Evolutionary conservation across 2,888 invertebrate species (phyloP).

Genomic region (Lacanobia wlatinum): DNA sequence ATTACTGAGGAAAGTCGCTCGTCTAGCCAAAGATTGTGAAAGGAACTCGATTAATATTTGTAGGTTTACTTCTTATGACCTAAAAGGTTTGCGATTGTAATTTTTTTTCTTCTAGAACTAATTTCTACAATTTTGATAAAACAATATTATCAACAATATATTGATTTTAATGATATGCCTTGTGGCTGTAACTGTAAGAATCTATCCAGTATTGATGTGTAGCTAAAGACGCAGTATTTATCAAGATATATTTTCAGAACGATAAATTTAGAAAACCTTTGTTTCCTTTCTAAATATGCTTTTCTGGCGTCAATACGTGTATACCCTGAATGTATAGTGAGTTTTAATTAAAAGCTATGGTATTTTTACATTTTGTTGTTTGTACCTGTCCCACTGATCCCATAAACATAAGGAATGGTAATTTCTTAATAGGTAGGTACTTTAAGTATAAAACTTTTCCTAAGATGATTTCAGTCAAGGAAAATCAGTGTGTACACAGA

Average conservation of each 20-base stretch:
- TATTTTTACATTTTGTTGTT: not conserved
- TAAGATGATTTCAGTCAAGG: not conserved
- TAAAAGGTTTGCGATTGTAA: not conserved
- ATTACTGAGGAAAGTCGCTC: slow-evolving; percentile 15
- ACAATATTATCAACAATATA: not conserved
- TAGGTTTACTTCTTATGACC: not conserved
- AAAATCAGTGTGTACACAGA: not conserved
- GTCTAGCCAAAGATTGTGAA: slow-evolving; percentile 23
- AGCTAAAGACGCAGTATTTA: slow-evolving; percentile 41
- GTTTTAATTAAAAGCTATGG: not conserved
- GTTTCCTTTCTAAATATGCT: slow-evolving; percentile 18
- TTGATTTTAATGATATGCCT: not conserved
- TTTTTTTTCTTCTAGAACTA: not conserved
- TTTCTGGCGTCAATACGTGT: slow-evolving; percentile 7
- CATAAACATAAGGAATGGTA: not conserved
- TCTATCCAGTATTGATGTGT: slow-evolving; percentile 15
- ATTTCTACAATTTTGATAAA: not conserved
- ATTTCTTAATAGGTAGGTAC: too few relatives aligned
- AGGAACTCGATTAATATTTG: slow-evolving; percentile 6
- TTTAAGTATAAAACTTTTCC: not conserved
- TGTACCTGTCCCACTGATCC: not conserved
- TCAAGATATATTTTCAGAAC: slow-evolving; percentile 35
- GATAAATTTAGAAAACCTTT: slow-evolving; percentile 18
- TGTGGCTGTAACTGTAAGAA: slow-evolving; percentile 7
- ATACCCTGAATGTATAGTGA: not conserved